These are phyloP conservation scores for Nyctereutes procyonoides DNA, from an alignment of 2,113 vertebrate genomes.

Conservation along the genomic window DNA sequence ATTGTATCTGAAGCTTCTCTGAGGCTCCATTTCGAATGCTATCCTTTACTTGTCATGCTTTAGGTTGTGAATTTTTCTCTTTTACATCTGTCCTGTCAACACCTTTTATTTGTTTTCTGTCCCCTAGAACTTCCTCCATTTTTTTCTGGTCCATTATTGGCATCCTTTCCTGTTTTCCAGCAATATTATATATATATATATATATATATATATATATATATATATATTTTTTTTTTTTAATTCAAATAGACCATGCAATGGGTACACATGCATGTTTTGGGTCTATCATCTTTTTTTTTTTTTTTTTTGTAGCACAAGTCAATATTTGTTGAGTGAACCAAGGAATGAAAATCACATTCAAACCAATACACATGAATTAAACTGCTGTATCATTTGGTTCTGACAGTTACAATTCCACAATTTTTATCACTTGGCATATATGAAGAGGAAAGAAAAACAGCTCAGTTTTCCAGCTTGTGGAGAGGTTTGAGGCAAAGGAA, in stretches of 20 bases:
- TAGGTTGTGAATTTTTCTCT: neutral
- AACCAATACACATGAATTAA: neutral
- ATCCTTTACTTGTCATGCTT: neutral
- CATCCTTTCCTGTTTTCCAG: neutral
- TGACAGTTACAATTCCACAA: neutral
- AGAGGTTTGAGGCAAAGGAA: neutral
- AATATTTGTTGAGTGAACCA: neutral
- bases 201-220: too few relatives aligned
- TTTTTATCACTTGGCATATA: neutral
- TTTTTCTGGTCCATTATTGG: neutral
- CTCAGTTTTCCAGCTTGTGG: conserved; percentile 12
- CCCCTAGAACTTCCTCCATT: neutral
- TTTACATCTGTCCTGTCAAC: neutral
- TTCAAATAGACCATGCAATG: neutral
- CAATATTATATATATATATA: neutral
- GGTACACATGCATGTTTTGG: neutral
- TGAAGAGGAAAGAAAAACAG: neutral
- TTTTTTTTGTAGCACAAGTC: neutral
- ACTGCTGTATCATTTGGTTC: neutral
- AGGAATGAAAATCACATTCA: conserved; percentile 36
- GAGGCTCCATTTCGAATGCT: neutral
- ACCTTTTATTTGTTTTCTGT: neutral
- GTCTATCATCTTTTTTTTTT: too few relatives aligned
- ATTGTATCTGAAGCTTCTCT: neutral
- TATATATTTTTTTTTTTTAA: too few relatives aligned